These are phyloP conservation scores for Gambelia wislizenii DNA, from an alignment of 2,797 vertebrate genomes.

Conservation along the genomic window DNA sequence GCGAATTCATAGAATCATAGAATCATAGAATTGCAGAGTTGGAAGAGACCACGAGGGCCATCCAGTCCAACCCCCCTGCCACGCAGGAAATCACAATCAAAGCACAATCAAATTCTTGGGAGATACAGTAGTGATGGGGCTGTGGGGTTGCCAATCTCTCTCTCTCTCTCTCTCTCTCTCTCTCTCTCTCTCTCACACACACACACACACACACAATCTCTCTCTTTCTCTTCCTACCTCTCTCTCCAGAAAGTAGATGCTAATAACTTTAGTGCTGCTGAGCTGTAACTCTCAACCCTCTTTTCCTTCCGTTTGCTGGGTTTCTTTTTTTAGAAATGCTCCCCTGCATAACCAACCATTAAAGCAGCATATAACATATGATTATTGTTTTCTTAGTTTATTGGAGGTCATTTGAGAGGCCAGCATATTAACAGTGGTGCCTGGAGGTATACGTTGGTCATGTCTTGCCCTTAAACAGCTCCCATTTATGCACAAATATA, in stretches of 20 bases:
- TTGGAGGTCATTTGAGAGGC: slow-evolving; percentile 52
- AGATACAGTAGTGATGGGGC: slow-evolving; percentile 22
- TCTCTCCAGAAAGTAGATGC: slow-evolving; percentile 45
- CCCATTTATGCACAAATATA: slow-evolving; percentile 20
- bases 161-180: too few relatives aligned
- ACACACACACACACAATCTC: too few relatives aligned
- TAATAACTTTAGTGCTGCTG: slow-evolving; percentile 57
- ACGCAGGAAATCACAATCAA: too few relatives aligned
- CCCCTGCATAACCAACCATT: slow-evolving; percentile 49
- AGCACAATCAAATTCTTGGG: slow-evolving; percentile 30
- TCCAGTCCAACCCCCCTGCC: too few relatives aligned
- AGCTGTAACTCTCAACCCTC: slow-evolving; percentile 32
- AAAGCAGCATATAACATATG: slow-evolving; percentile 37
- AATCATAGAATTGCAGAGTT: too few relatives aligned
- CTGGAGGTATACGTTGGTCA: background rate
- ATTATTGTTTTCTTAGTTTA: slow-evolving; percentile 56
- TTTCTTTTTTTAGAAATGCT: background rate
- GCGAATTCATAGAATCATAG: too few relatives aligned
- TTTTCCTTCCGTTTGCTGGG: background rate
- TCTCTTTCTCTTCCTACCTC: too few relatives aligned
- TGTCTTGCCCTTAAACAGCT: slow-evolving; percentile 39
- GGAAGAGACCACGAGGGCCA: too few relatives aligned
- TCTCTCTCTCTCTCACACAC: too few relatives aligned
- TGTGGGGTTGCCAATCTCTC: background rate
- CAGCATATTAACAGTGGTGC: slow-evolving; percentile 33